Base-by-base conservation (phyloP, 2,113 vertebrate species). In the Redunca redunca region DNA sequence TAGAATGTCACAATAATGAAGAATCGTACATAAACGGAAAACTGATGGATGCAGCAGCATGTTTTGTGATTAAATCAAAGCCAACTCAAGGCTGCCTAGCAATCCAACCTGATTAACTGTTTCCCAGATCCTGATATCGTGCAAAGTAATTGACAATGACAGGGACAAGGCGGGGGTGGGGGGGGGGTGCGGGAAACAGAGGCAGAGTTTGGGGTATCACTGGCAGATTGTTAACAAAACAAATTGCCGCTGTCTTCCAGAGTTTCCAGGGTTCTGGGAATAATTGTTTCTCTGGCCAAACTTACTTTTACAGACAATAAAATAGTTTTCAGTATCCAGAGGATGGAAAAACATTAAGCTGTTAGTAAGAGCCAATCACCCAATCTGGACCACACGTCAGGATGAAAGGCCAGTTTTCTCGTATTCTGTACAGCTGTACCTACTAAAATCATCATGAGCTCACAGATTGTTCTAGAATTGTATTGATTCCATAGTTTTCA, bases 41-140 rank as follows among this genome's bases (percentile, higher is more conserved):
- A 94, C 36, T 95, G 98, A 97, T 92, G 97, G 93, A 90, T 87
- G 97, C 89, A n/a, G 97, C 77, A 67, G 89, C 85, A 36, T 94
- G 96, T 91, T 95, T 97, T 98, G 97, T 97, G 98, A 98, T 98
- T 97, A 96, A 98, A 98, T 97, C 95, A 98, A 97, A 98, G 94
- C 97, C 89, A 88, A 95, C 53, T 91, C 94, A 97, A 94, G 94
- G 83, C 88, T 94, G 96, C 95, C 97, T 96, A 90, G 97, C 96
- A 97, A 98, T 98, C 95, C 96, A 97, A 93, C 95, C 97, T 43
- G 96, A 98, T 98, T 98, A 98, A 98, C 91, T 14, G 23, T 96
- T 96, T 98, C 98, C 96, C 98, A 97, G 84, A 78, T 94, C 58
- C 93, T 87, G 89, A 97, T 30, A 95, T 3, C 82, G 94, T 97